phyloP scores from a whole-genome alignment of 2,797 vertebrate species.

The Ctenopoma kingsleyae region DNA sequence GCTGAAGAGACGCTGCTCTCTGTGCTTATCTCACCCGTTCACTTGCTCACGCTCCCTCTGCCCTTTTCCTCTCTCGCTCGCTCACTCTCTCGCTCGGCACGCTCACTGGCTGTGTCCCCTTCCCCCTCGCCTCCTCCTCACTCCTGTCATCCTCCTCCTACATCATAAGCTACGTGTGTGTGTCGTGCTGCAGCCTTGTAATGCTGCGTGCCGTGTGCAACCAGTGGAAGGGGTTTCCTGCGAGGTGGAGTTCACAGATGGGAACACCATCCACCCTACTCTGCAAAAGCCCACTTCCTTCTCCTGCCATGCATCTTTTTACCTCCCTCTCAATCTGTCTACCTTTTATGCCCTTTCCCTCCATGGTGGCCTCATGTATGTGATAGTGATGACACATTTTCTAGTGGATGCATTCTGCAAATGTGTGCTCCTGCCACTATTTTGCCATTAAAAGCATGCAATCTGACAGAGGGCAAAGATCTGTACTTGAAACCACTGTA shows the following conservation, averaged over 20 bases:
- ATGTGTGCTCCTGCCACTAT: not conserved
- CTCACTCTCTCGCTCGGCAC: slow-evolving; percentile 41
- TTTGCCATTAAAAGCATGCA: slow-evolving; percentile 28
- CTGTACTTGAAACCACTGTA: not conserved
- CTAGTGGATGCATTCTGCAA: slow-evolving; percentile 1
- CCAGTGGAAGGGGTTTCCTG: slow-evolving; percentile 79
- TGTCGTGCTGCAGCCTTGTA: slow-evolving; percentile 74
- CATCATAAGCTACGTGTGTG: slow-evolving; percentile 75
- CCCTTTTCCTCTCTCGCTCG: slow-evolving; percentile 57
- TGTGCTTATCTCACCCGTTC: slow-evolving; percentile 68
- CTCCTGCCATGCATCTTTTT: slow-evolving; percentile 30
- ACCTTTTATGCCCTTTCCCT: slow-evolving; percentile 15
- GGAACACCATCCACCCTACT: slow-evolving; percentile 49
- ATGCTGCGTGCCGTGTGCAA: slow-evolving; percentile 78
- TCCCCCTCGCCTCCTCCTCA: slow-evolving; percentile 28
- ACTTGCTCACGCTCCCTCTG: slow-evolving; percentile 59
- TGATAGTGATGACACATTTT: slow-evolving; percentile 14
- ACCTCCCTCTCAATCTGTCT: slow-evolving; percentile 11
- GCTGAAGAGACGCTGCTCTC: slow-evolving; percentile 79
- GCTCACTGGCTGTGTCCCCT: slow-evolving; percentile 54
- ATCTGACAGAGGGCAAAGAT: slow-evolving; percentile 9
- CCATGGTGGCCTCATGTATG: not conserved
- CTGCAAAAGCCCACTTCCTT: slow-evolving; percentile 54
- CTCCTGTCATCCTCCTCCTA: slow-evolving; percentile 78
- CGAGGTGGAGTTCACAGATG: slow-evolving; percentile 65